These are phyloP conservation scores for Microdon myrmicae DNA, from an alignment of 2,888 invertebrate genomes.

Conservation along the genomic window DNA sequence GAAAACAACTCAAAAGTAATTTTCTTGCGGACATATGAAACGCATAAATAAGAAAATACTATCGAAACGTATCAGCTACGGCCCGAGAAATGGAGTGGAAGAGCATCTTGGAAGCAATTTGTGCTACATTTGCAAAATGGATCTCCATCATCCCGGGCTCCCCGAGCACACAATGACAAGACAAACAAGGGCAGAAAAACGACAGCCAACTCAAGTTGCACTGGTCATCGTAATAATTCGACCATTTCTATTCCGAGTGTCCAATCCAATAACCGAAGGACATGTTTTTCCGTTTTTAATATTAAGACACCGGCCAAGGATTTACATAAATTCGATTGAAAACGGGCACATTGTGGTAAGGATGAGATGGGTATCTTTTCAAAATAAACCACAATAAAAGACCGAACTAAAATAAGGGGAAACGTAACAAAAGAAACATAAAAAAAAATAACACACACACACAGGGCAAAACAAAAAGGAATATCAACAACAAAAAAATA, in stretches of 20 bases:
- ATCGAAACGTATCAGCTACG: slow-evolving; percentile 41
- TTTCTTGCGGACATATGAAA: slow-evolving; percentile 52
- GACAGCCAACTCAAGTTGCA: slow-evolving; percentile 21
- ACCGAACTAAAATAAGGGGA: no score
- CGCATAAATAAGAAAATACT: slow-evolving; percentile 52
- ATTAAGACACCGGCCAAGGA: slow-evolving; percentile 50
- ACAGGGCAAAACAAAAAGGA: no score
- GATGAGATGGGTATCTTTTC: slow-evolving; percentile 7
- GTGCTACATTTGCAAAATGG: slow-evolving; percentile 52
- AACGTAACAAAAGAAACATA: no score
- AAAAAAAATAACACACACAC: no score
- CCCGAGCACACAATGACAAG: slow-evolving; percentile 27
- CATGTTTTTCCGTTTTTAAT: slow-evolving; percentile 53
- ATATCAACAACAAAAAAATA: slow-evolving; percentile 14
- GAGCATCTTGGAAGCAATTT: slow-evolving; percentile 51
- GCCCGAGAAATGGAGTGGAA: slow-evolving; percentile 53
- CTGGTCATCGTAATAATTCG: slow-evolving; percentile 56
- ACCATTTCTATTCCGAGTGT: slow-evolving; percentile 58
- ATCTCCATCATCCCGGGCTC: slow-evolving; percentile 25
- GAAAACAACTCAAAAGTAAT: slow-evolving; percentile 42
- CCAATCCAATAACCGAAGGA: slow-evolving; percentile 57
- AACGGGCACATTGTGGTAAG: slow-evolving; percentile 12
- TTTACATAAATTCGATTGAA: slow-evolving; percentile 52
- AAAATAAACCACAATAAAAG: slow-evolving; percentile 7
- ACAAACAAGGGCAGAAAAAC: slow-evolving; percentile 16